Conservation (phyloP, 2,113 vertebrate genomes). For the Anser brachyrhynchus region DNA sequence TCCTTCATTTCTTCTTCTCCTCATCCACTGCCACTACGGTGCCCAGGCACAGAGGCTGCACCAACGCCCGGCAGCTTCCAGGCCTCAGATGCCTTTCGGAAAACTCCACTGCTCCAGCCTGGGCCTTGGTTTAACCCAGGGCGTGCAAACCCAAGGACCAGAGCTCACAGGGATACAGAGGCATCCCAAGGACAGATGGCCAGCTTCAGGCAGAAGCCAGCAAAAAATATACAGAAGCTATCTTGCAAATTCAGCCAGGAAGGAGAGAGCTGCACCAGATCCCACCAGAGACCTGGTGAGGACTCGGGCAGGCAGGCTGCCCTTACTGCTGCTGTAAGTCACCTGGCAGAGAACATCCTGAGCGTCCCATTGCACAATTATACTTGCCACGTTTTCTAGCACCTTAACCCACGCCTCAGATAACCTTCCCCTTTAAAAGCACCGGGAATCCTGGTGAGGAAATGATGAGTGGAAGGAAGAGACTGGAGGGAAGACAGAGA, state of each 20-base stretch:
- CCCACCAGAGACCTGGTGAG: not conserved
- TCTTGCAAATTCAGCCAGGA: not conserved
- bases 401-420: not conserved
- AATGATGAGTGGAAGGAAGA: not conserved
- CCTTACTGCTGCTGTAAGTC: not conserved
- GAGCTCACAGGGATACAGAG: not conserved
- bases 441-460: not conserved
- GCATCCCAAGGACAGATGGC: not conserved
- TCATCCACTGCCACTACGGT: not conserved
- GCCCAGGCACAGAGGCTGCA: not conserved
- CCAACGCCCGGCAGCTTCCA: not conserved
- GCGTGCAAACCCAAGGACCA: rapidly evolving
- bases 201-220: not conserved
- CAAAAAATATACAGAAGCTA: not conserved
- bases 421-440: not conserved
- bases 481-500: not conserved
- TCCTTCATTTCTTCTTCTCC: not conserved
- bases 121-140: not conserved
- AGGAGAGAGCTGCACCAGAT: not conserved
- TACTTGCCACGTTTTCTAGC: not conserved
- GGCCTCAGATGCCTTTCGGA: not conserved
- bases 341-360: not conserved
- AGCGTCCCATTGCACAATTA: not conserved
- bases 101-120: not conserved
- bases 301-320: not conserved